A percentile compares a stretch with the other conserved stretches of the same genome.
These are phyloP conservation scores for Zosterops borbonicus DNA, from an alignment of 2,113 vertebrate species.

Conservation along the genomic window DNA sequence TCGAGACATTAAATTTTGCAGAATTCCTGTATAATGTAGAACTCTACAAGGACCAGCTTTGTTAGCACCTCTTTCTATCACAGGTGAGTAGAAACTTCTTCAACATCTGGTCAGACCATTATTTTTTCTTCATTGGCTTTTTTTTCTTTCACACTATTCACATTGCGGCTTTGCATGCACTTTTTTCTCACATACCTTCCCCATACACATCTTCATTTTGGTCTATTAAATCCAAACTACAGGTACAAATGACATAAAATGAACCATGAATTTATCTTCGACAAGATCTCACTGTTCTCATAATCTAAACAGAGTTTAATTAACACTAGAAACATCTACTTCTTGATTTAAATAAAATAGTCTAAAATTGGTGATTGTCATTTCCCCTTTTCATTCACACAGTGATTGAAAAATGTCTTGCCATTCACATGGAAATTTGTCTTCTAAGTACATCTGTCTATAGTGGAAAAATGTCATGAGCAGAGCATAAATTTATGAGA, in stretches of 20 bases:
- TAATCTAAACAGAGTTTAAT: background rate
- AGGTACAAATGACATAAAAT: background rate
- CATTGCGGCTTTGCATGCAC: background rate
- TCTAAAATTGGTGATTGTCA: background rate
- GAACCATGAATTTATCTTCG: background rate
- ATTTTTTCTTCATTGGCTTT: background rate
- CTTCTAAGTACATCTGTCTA: background rate
- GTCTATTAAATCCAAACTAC: background rate
- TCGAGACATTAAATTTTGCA: background rate
- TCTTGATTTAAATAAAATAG: conserved; percentile 2
- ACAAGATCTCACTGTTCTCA: background rate
- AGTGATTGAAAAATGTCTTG: background rate
- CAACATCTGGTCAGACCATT: background rate
- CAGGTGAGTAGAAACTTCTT: background rate
- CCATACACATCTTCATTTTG: background rate
- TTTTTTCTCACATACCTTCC: background rate
- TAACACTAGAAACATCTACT: background rate
- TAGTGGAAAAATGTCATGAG: background rate
- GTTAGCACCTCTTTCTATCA: background rate
- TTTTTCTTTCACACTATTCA: background rate
- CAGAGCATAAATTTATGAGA: background rate
- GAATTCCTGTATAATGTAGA: background rate
- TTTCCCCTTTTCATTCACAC: background rate
- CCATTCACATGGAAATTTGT: conserved; percentile 10
- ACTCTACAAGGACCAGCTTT: background rate